phyloP scores from a whole-genome alignment of 2,797 vertebrate genomes.

The Bovichtus variegatus region DNA sequence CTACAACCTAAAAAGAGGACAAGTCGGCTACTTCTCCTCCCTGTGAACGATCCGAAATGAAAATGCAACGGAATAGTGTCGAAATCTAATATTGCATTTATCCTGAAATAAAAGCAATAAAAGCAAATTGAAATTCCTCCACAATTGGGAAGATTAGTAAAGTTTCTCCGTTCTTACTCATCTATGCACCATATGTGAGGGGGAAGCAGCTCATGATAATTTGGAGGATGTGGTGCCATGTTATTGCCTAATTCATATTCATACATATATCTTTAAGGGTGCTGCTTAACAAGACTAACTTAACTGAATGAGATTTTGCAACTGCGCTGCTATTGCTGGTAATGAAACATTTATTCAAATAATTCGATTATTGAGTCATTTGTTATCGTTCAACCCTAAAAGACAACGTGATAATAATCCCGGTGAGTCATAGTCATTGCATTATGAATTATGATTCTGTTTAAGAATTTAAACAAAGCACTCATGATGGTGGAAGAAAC shows the following conservation, averaged over 20 bases:
- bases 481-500: slow-evolving; percentile 15
- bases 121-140: slow-evolving; percentile 7
- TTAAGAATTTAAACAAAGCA: slow-evolving; percentile 32
- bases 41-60: background rate
- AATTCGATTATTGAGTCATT: slow-evolving; percentile 43
- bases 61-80: background rate
- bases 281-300: slow-evolving; percentile 20
- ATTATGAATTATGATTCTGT: slow-evolving; percentile 36
- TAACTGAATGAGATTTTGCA: slow-evolving; percentile 33
- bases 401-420: slow-evolving; percentile 9
- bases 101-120: background rate
- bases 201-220: slow-evolving; percentile 21
- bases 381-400: slow-evolving; percentile 9
- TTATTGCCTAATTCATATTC: slow-evolving; percentile 34
- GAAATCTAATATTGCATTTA: slow-evolving; percentile 18
- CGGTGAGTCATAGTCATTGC: slow-evolving; percentile 12
- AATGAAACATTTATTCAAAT: slow-evolving; percentile 35
- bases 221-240: slow-evolving; percentile 13
- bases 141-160: background rate
- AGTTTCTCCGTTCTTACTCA: slow-evolving; percentile 6
- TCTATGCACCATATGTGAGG: background rate
- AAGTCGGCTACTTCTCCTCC: background rate
- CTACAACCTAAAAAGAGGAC: background rate
- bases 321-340: slow-evolving; percentile 25
- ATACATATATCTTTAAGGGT: background rate